A percentile compares a stretch with the other conserved stretches of the same genome.
These are phyloP conservation scores for Scaptomyza caliginosa DNA, from an alignment of 2,888 invertebrate species.

Conservation along the genomic window DNA sequence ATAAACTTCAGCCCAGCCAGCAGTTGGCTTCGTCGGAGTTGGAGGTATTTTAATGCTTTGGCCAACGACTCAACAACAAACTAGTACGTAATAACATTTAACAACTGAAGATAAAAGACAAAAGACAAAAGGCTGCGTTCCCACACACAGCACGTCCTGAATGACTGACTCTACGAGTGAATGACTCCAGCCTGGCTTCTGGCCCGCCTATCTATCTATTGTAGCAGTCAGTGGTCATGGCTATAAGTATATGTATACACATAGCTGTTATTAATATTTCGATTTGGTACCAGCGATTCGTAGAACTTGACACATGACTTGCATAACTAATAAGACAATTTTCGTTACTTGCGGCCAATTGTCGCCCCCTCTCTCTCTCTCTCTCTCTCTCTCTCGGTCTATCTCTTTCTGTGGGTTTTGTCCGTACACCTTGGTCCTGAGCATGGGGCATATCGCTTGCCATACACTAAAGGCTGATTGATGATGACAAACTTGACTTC, in stretches of 20 bases:
- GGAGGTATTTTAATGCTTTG: conserved; percentile 39
- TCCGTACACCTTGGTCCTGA: conserved; percentile 33
- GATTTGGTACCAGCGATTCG: conserved; percentile 77
- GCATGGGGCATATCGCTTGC: conserved; percentile 35
- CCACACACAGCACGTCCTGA: conserved; percentile 65
- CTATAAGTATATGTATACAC: conserved; percentile 34
- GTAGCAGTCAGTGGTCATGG: conserved; percentile 26
- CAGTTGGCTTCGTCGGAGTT: conserved; percentile 4
- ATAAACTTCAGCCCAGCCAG: conserved; percentile 54
- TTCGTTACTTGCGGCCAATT: conserved; percentile 51
- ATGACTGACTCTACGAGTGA: background rate
- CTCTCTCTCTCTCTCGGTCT: background rate
- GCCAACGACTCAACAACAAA: conserved; percentile 21
- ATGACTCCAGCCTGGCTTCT: background rate
- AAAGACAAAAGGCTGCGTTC: conserved; percentile 72
- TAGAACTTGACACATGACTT: conserved; percentile 73
- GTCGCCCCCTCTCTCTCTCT: background rate
- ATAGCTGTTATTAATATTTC: conserved; percentile 77
- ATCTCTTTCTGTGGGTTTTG: conserved; percentile 1
- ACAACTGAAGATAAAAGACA: conserved; percentile 30
- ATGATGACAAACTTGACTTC: conserved; percentile 63
- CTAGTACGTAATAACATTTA: conserved; percentile 55
- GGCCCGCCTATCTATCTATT: conserved; percentile 17
- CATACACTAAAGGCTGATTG: conserved; percentile 50
- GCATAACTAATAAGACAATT: conserved; percentile 68